Evolutionary conservation across 1,140 invertebrate species (phyloP).

Genomic region (Globodera ellingtonae): DNA sequence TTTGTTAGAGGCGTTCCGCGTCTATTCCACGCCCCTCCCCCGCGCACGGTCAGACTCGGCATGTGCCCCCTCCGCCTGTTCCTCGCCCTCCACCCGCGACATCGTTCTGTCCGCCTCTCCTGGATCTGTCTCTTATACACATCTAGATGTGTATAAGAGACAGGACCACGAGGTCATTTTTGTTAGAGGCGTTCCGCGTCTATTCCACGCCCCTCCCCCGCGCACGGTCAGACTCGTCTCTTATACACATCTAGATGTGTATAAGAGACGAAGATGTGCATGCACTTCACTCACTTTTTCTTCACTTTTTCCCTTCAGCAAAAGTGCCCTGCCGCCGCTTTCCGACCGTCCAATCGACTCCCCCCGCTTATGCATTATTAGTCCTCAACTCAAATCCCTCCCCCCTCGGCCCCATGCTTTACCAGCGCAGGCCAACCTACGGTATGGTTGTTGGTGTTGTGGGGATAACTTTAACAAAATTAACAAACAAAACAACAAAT

Average conservation of each 20-base stretch:
- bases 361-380: slow-evolving; percentile 4
- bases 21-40: background rate
- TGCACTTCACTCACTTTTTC: background rate
- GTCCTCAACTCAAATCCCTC: background rate
- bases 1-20: background rate
- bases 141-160: too few relatives aligned
- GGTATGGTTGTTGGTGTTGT: slow-evolving; percentile 7
- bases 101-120: background rate
- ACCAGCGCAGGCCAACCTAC: slow-evolving; percentile 34
- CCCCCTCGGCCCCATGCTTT: slow-evolving; percentile 10
- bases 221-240: background rate
- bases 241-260: too few relatives aligned
- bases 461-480: slow-evolving; percentile 8
- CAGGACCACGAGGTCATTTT: slow-evolving; percentile 1
- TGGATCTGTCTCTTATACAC: too few relatives aligned
- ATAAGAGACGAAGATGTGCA: background rate
- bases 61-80: background rate
- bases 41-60: background rate
- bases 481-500: too few relatives aligned
- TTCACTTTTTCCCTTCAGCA: slow-evolving; percentile 1
- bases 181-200: background rate
- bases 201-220: background rate
- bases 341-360: background rate
- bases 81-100: background rate
- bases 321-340: background rate